phyloP scores from a whole-genome alignment of 2,797 vertebrate genomes.

The Manis pentadactyla region DNA sequence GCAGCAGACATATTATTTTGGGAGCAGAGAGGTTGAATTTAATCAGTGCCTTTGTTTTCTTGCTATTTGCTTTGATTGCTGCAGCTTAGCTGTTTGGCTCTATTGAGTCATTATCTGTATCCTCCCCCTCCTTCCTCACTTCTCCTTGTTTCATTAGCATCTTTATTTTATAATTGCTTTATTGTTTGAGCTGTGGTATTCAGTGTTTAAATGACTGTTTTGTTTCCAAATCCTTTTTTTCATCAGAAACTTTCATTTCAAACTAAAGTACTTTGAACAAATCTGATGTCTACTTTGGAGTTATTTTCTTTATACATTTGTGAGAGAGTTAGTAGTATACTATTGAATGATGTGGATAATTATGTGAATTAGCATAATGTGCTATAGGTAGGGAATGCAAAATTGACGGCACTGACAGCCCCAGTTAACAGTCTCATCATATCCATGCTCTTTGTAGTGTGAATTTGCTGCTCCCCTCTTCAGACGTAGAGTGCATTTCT shows the following conservation, averaged over 20 bases:
- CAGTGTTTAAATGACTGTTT: conserved; percentile 62
- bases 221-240: conserved; percentile 28
- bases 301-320: not conserved
- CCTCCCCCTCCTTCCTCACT: conserved; percentile 55
- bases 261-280: conserved; percentile 50
- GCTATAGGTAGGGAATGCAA: not conserved
- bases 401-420: not conserved
- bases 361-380: not conserved
- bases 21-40: conserved; percentile 77
- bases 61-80: conserved; percentile 77
- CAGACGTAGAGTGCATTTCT: not conserved
- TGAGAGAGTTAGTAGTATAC: not conserved
- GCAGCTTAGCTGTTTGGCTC: conserved; percentile 72
- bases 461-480: not conserved
- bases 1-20: conserved; percentile 73
- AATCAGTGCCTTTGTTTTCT: conserved; percentile 81
- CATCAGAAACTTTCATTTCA: conserved; percentile 68
- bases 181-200: conserved; percentile 54
- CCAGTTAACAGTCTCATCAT: not conserved
- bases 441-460: not conserved
- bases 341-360: not conserved
- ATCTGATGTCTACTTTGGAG: not conserved
- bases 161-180: conserved; percentile 69
- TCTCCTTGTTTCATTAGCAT: conserved; percentile 69
- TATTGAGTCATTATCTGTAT: conserved; percentile 61